These are phyloP conservation scores for Tipula lateralis DNA, from an alignment of 2,888 invertebrate genomes.

Conservation along the genomic window DNA sequence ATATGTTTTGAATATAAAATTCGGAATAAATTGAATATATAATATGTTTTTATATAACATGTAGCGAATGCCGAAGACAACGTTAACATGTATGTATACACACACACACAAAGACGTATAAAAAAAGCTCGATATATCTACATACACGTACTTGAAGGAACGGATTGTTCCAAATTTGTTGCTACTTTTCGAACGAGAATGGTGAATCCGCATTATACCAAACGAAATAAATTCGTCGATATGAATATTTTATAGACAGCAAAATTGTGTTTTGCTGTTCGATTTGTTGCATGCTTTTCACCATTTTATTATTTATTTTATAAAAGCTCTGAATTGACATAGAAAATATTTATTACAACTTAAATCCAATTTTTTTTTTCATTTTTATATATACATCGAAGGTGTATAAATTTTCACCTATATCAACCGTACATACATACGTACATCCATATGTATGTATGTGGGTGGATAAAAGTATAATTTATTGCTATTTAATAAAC, in stretches of 20 bases:
- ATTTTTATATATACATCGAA: not conserved
- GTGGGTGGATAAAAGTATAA: not conserved
- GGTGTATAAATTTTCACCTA: not conserved
- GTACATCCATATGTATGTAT: not conserved
- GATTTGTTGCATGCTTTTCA: constrained; percentile 14
- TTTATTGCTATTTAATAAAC: constrained; percentile 1
- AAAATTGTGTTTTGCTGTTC: not conserved
- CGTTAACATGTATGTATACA: not conserved
- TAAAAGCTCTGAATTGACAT: not conserved
- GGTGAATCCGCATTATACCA: not conserved
- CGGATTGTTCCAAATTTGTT: not conserved
- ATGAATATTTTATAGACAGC: not conserved
- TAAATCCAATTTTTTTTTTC: not conserved
- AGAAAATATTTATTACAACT: not conserved
- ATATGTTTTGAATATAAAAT: constrained; percentile 19
- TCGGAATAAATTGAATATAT: not conserved
- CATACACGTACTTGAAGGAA: not conserved
- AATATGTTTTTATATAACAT: not conserved
- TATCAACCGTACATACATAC: not conserved
- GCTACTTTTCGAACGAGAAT: not conserved
- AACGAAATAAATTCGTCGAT: not conserved
- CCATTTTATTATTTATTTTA: not conserved
- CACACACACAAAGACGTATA: no score
- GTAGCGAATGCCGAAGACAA: not conserved
- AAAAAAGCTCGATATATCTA: not conserved